Conservation (phyloP, 1,140 invertebrate genomes). For the Halesus radiatus region DNA sequence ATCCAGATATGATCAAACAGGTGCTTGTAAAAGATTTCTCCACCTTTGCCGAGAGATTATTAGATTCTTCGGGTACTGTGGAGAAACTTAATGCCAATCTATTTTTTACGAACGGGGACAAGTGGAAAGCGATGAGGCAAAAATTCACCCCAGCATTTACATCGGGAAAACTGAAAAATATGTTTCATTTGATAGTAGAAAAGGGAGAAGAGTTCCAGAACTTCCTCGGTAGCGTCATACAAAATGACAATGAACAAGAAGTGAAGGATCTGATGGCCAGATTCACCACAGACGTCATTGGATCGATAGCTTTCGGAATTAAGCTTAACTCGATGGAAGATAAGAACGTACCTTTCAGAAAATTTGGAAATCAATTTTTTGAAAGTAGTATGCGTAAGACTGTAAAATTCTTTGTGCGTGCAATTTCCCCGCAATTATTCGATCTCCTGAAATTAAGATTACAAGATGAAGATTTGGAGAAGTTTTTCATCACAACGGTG, state of each 20-base stretch:
- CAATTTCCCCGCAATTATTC: constrained; percentile 35
- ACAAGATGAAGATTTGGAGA: constrained; percentile 56
- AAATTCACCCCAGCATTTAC: constrained; percentile 71
- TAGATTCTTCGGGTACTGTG: constrained; percentile 55
- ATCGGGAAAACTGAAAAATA: constrained; percentile 71
- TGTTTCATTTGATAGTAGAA: constrained; percentile 68
- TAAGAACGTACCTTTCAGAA: constrained; percentile 61
- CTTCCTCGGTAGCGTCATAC: constrained; percentile 40
- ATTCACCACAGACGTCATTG: constrained; percentile 70
- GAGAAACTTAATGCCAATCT: constrained; percentile 59
- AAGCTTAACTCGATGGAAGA: constrained; percentile 62
- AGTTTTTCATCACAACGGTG: constrained; percentile 46
- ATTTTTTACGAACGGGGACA: constrained; percentile 60
- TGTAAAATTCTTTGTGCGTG: constrained; percentile 13
- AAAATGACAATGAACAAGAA: constrained; percentile 47
- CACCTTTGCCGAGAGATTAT: constrained; percentile 66
- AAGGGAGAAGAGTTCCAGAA: constrained; percentile 58
- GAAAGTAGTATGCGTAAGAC: constrained; percentile 19
- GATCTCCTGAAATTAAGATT: constrained; percentile 37
- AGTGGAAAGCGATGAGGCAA: constrained; percentile 70
- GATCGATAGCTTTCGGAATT: constrained; percentile 65
- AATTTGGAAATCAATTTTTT: constrained; percentile 63
- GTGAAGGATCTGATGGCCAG: constrained; percentile 61
- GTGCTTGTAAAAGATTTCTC: constrained; percentile 72
- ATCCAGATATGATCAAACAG: constrained; percentile 70